Conservation (phyloP, 2,888 invertebrate genomes). For the Augochlorella aurata region DNA sequence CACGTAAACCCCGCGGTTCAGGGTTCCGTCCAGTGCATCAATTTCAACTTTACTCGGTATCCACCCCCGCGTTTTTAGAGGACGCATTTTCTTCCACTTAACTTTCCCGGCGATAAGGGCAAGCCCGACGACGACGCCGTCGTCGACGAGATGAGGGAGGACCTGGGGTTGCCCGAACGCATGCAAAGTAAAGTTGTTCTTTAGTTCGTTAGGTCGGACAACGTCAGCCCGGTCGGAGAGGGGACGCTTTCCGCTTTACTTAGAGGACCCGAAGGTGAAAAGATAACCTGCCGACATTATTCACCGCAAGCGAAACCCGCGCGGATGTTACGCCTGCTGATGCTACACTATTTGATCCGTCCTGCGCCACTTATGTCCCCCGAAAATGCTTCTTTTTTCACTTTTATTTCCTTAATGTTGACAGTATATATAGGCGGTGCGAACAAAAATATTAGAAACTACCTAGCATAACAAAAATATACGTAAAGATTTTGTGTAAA, state of each 20-base stretch:
- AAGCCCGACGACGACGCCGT: slow-evolving; percentile 37
- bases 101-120: slow-evolving; percentile 77
- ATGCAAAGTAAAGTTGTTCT: slow-evolving; percentile 77
- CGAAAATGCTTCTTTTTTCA: neutral
- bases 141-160: slow-evolving; percentile 27
- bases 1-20: slow-evolving; percentile 59
- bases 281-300: slow-evolving; percentile 80
- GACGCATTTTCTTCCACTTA: slow-evolving; percentile 81
- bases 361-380: neutral
- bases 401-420: too few species aligned
- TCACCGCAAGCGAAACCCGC: slow-evolving; percentile 66
- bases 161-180: slow-evolving; percentile 55
- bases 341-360: slow-evolving; percentile 32
- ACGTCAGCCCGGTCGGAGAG: slow-evolving; percentile 33
- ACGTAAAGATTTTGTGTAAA: too few species aligned
- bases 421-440: too few species aligned
- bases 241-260: slow-evolving; percentile 73
- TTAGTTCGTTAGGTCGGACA: slow-evolving; percentile 77
- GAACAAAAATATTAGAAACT: too few species aligned
- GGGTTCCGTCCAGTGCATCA: slow-evolving; percentile 77
- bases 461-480: too few species aligned
- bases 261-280: slow-evolving; percentile 79
- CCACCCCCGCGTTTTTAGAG: slow-evolving; percentile 61
- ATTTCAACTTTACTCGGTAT: slow-evolving; percentile 76
- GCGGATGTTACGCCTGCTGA: slow-evolving; percentile 41